Conservation (phyloP, 2,113 vertebrate genomes). For the Tetrax tetrax region DNA sequence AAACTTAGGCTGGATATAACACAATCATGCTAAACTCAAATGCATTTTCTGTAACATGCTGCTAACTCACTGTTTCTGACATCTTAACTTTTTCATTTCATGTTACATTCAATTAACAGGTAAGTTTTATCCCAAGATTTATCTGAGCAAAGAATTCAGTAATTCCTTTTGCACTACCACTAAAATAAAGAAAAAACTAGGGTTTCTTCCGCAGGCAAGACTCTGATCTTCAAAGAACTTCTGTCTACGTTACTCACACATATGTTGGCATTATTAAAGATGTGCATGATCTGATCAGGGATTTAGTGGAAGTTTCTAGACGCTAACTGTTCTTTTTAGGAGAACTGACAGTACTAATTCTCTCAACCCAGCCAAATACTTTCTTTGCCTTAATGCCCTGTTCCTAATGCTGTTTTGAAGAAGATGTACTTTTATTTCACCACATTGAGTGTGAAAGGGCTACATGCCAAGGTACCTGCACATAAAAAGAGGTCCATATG, state of each 20-base stretch:
- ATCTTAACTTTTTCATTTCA: not conserved
- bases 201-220: not conserved
- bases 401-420: not conserved
- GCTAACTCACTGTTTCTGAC: not conserved
- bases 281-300: not conserved
- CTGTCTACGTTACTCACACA: not conserved
- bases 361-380: not conserved
- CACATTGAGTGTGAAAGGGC: not conserved
- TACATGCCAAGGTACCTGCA: not conserved
- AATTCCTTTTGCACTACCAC: not conserved
- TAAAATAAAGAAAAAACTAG: not conserved
- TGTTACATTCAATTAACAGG: not conserved
- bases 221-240: not conserved
- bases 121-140: not conserved
- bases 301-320: not conserved
- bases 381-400: not conserved
- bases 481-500: not conserved
- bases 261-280: not conserved
- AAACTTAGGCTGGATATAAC: not conserved
- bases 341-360: not conserved
- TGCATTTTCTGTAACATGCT: not conserved
- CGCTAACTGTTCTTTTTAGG: not conserved
- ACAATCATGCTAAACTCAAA: not conserved
- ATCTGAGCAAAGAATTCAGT: not conserved
- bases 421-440: not conserved